Base-by-base conservation (phyloP, 2,113 vertebrate species). In the Chloropsis cyanopogon region DNA sequence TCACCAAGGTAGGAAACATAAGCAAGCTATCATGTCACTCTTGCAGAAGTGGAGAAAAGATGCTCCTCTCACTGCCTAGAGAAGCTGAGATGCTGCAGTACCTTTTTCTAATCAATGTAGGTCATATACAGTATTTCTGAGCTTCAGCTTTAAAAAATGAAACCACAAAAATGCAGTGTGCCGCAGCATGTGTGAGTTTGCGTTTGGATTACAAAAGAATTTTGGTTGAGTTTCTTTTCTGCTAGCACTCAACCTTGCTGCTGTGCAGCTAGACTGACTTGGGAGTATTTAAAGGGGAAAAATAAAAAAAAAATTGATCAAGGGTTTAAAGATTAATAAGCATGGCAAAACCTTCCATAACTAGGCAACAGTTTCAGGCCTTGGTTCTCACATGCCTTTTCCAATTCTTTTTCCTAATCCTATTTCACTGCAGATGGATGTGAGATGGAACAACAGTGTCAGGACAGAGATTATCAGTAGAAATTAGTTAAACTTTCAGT, bases 391-490 rank as follows among this genome's bases (percentile, higher is more conserved):
- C 5, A 4, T 20, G 9, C 46, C 25, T 89, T 16, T 84, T 78
- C 64, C 8, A 3, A 57, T 50, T 81, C 21, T 90, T 70, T 66
- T 57, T 31, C 90, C 3, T 41, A 56, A 77, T 94, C 78, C 65
- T 68, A 26, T 81, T 82, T 94, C 68, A 28, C 21, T 83, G 46
- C 63, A 92, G 82, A 88, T 78, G 57, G 26, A 49, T n/a, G 24
- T 63, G 73, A 56, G 21, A 8, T 52, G 28, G 76, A 96, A 72
- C 12, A 56, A 31, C 64, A 33, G 71, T 77, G 26, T 96, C 71
- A 95, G 88, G 76, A 91, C 15, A 96, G 73, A 84, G 72, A 79
- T 92, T 97, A 93, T 91, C 82, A 82, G 63, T 46, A 65, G 82
- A 92, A 96, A 95, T 93, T 21, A 92, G 72, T 93, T 88, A 89